Evolutionary conservation across 2,888 invertebrate genomes (phyloP), one percentile per base, ranked within the genome.

Genomic region (Volucella inanis): DNA sequence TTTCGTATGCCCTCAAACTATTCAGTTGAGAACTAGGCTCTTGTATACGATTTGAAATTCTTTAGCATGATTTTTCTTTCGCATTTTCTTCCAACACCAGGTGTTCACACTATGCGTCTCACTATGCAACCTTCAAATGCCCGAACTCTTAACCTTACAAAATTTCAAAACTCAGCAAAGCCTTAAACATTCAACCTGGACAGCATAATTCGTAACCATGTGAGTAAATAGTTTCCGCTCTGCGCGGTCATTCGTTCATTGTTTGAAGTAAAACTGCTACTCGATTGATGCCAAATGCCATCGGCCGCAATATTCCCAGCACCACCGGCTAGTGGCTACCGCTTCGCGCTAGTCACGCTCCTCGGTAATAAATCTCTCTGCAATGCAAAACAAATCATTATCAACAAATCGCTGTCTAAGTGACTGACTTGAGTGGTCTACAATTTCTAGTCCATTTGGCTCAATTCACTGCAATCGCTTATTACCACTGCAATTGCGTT

Each of bases 321-420:
- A 31, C 31, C 31, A 31, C 6, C 6, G 31, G 31, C 64, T 31
- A 45, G 11, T 10, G 43, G 15, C 45, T 45, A 12, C 43, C n/a
- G 15, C 61, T 9, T 11, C 12, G 22, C 2, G 8, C 10, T 31
- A 43, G 10, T 41, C 47, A 8, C 18, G n/a, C 43, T 39, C 22
- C 41, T 52, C 12, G 38, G 4, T 38, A 38, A 14, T 3, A 41
- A 41, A 64, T 52, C 38, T 59, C 61, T 38, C 59, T 52, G 43
- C 38, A 49, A 62, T 55, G 70, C 8, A 55, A 70, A 64, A 41
- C 12, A 57, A 70, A 70, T 22, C 18, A 61, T 62, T 49, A 55
- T 14, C 45, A n/a, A 14, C 31, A 38, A 18, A 12, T 39, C 57
- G 15, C 38, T 49, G 59, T 64, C 75, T 43, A 6, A 10, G 11